Base-by-base conservation (phyloP, 1,140 invertebrate genomes). In the Hylyphantes graminicola region DNA sequence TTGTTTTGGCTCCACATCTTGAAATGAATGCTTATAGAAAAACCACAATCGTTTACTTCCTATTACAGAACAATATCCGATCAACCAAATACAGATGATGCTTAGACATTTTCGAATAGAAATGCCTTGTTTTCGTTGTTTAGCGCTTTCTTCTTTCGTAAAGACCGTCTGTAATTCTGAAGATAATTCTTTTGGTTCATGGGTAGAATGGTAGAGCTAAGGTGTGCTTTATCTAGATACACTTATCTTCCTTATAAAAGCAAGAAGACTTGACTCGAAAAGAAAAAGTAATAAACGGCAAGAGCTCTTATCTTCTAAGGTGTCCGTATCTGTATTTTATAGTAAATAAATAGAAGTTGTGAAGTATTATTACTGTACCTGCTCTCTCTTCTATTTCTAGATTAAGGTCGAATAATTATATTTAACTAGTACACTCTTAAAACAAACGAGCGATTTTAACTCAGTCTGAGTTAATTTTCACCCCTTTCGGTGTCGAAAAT, bases 1-100 rank as follows among this genome's bases (percentile, higher is more conserved):
- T 78, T 48, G 8, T 67, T 78, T 9, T 68, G 53, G 8, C 10
- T 35, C 76, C 61, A 78, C 76, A 78, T 78, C 57, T 67, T 67
- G 48, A 3, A 17, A 3, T 51, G 8, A 10, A 13, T 65, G 5
- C 12, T 70, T 70, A n/a, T 68, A 68, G 15, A 51, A 19, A 35
- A 50, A 68, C 6, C 17, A 0, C 12, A 7, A 11, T 12, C 0
- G 51, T 50, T n/a, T 51, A n/a, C 9, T 68, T 50, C 51, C 51
- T 13, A 15, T 8, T 50, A 11, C 17, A 68, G 21, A 50, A 13
- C 19, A 50, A 13, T 57, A 11, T 59, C 7, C 57, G 12, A 59
- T 59, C 57, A 13, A n/a, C 5, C 12, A 59, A 59, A 6, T n/a
- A 59, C 57, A n/a, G n/a, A 12, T 13, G n/a, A n/a, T n/a, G 12